phyloP scores from a whole-genome alignment of 2,113 vertebrate species.

The Scytalopus superciliaris region DNA sequence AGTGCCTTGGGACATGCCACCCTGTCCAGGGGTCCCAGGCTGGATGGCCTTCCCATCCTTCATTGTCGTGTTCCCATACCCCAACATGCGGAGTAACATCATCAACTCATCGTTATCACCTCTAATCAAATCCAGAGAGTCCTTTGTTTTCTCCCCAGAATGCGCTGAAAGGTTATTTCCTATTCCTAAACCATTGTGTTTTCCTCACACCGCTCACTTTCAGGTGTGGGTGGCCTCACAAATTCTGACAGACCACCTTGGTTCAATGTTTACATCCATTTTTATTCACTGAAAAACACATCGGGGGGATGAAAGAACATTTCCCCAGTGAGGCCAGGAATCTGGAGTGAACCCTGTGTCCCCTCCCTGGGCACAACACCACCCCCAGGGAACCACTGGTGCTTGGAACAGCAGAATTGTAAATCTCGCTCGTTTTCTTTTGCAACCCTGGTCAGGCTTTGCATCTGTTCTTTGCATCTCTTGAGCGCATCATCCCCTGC shows the following conservation, averaged over 20 bases:
- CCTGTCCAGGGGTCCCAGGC: rapidly evolving
- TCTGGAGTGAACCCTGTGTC: neutral
- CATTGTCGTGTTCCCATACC: neutral
- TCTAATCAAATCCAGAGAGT: neutral
- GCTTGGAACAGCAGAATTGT: neutral
- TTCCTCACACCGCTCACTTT: neutral
- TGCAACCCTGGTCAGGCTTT: neutral
- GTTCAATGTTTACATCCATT: neutral
- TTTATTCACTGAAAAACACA: neutral
- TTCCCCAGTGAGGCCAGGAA: neutral
- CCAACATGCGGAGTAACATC: neutral
- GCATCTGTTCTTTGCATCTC: neutral
- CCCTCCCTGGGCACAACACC: neutral
- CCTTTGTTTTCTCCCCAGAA: neutral
- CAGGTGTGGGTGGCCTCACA: neutral
- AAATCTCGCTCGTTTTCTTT: neutral
- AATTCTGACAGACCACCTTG: neutral
- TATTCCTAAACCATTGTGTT: neutral
- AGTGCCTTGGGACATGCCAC: rapidly evolving
- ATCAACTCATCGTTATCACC: neutral
- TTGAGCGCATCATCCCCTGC: neutral
- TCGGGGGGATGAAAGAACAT: neutral
- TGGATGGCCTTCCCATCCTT: neutral
- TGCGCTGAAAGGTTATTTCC: neutral
- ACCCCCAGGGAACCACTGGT: neutral